Evolutionary conservation across 64 coral and sea anemone species (phyloP), one percentile per base, ranked within the genome.

Genomic region (Stichodactyla mertensii): DNA sequence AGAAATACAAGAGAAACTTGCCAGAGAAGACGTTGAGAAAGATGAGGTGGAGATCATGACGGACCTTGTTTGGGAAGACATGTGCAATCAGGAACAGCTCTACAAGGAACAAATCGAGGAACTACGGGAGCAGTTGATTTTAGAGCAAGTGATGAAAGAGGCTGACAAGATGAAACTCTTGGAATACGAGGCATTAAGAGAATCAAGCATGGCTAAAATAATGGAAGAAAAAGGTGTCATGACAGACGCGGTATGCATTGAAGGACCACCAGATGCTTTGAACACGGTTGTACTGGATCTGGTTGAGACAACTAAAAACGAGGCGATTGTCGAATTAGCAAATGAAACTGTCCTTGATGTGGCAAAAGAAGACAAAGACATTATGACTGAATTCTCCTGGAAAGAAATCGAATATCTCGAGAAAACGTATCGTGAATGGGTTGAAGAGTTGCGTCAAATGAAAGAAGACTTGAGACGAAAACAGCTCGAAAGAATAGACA

Each of bases 351-450:
- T 27, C 55, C 27, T 54, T 28, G 16, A 82, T 0, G 55, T 54
- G 80, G 70, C 52, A 85, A 86, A 92, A 16, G 61, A 57, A 71
- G 31, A 51, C 13, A 80, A 64, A 55, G 90, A 87, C 15, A 57
- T 87, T 67, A 71, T 87, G 77, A 92, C 90, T 18, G 90, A 92
- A 7, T 86, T 92, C 13, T 79, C 51, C 22, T 86, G 83, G 64
- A 70, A 79, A 77, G 90, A 92, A 83, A 78, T 92, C 53, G 90
- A 52, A 19, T 31, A 82, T 66, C 86, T 92, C 16, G 90, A 92
- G 86, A 87, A 55, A 61, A 90, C 57, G 6, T 90, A 86, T 83
- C 78, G 71, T 20, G 55, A 86, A 18, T 86, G 69, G 55, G 52
- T 86, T 52, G 89, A 90, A 1, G 59, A 90, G 54, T 55, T 81